These are phyloP conservation scores for Neocrepidodera transversa DNA, from an alignment of 2,888 invertebrate genomes.

Conservation along the genomic window DNA sequence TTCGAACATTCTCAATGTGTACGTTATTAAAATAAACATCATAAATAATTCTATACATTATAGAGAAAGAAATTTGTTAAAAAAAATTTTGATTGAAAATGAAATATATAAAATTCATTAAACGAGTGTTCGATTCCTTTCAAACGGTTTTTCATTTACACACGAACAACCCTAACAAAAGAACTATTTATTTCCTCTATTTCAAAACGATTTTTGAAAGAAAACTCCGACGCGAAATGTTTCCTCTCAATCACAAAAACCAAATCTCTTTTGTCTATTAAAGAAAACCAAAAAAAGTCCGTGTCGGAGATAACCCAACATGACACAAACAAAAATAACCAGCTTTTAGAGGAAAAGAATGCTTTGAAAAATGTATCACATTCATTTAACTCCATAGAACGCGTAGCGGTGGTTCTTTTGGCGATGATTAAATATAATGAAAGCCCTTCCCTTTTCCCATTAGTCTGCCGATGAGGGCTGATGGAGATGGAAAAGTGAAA, in stretches of 20 bases:
- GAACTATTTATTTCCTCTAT: too few relatives aligned
- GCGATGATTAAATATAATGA: constrained; percentile 39
- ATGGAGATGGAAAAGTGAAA: constrained; percentile 3
- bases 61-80: too few relatives aligned
- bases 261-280: constrained; percentile 25
- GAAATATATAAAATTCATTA: too few relatives aligned
- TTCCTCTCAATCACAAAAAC: constrained; percentile 19
- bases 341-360: constrained; percentile 27
- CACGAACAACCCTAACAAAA: too few relatives aligned
- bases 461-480: constrained; percentile 25
- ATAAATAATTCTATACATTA: too few relatives aligned
- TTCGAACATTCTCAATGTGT: too few relatives aligned
- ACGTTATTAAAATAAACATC: too few relatives aligned
- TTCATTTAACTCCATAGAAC: constrained; percentile 31
- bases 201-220: not conserved
- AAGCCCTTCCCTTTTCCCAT: constrained; percentile 29
- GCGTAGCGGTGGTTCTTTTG: constrained; percentile 21
- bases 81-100: too few relatives aligned
- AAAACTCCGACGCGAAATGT: not conserved
- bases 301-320: constrained; percentile 25
- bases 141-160: too few relatives aligned
- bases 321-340: constrained; percentile 33
- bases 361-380: constrained; percentile 35
- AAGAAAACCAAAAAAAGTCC: constrained; percentile 20
- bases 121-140: too few relatives aligned